Conservation (phyloP, 2,113 vertebrate genomes). For the Grantiella picta region DNA sequence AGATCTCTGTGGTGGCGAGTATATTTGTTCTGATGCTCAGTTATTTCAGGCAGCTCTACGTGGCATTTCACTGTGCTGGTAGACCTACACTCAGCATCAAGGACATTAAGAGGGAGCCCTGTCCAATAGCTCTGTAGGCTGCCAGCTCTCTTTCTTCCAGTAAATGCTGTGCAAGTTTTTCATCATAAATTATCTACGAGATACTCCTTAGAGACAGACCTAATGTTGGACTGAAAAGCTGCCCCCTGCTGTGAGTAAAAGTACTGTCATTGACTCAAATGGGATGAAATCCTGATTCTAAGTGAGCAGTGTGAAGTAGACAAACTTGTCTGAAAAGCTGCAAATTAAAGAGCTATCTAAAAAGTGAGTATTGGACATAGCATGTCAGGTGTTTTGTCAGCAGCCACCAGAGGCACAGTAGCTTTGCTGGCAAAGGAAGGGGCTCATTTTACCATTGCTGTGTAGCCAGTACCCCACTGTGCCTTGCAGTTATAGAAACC, state of each 20-base stretch:
- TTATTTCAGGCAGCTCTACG: not conserved
- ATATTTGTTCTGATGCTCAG: not conserved
- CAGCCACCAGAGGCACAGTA: not conserved
- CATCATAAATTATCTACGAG: not conserved
- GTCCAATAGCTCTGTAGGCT: not conserved
- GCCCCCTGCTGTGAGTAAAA: not conserved
- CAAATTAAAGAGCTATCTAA: not conserved
- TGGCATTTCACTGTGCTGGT: not conserved
- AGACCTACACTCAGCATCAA: not conserved
- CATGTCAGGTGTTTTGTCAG: not conserved
- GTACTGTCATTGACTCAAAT: not conserved
- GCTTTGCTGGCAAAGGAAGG: not conserved
- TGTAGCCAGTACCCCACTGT: not conserved
- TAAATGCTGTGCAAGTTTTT: not conserved
- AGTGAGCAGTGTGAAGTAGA: not conserved
- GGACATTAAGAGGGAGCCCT: not conserved
- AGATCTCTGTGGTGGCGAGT: not conserved
- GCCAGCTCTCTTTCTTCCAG: not conserved
- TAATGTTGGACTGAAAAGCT: not conserved
- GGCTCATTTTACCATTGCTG: rapidly evolving
- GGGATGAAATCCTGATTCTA: not conserved
- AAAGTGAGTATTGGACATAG: not conserved
- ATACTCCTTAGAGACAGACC: not conserved
- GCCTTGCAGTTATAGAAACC: not conserved
- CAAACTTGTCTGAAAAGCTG: not conserved